Percentiles rank a stretch among this genome's conserved stretches.
phyloP scores from a whole-genome alignment of 2,888 invertebrate species.

The Abrostola triplasia region DNA sequence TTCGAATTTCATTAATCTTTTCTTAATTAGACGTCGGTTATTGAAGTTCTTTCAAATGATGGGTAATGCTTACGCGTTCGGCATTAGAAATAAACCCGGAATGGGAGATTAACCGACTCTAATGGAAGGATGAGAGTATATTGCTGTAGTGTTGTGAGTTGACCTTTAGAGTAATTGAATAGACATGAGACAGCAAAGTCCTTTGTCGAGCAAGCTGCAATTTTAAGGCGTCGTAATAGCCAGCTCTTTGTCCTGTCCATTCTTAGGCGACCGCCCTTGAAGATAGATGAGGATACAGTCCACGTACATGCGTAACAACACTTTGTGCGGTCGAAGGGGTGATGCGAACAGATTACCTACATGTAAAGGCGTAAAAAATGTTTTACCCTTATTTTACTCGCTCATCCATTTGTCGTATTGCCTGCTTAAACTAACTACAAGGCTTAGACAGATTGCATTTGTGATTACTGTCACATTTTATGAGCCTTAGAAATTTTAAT shows the following conservation, averaged over 20 bases:
- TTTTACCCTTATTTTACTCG: slow-evolving; percentile 19
- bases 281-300: slow-evolving; percentile 59
- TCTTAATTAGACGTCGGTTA: slow-evolving; percentile 46
- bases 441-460: neutral
- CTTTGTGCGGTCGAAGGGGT: slow-evolving; percentile 37
- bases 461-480: too few relatives aligned
- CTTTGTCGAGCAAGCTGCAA: slow-evolving; percentile 73
- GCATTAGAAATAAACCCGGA: neutral
- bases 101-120: neutral
- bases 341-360: slow-evolving; percentile 31
- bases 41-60: slow-evolving; percentile 13
- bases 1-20: slow-evolving; percentile 38
- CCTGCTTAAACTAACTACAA: neutral
- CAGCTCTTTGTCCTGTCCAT: slow-evolving; percentile 66
- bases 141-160: slow-evolving; percentile 57
- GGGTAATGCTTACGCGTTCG: neutral
- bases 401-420: neutral
- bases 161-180: slow-evolving; percentile 78
- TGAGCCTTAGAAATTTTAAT: too few relatives aligned
- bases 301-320: slow-evolving; percentile 37
- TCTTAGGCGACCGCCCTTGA: slow-evolving; percentile 60
- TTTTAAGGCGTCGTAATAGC: slow-evolving; percentile 71
- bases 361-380: slow-evolving; percentile 29
- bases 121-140: too few relatives aligned
- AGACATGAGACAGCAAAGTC: slow-evolving; percentile 76